Base-by-base conservation (phyloP, 2,113 vertebrate species). In the Ibidorhyncha struthersii region DNA sequence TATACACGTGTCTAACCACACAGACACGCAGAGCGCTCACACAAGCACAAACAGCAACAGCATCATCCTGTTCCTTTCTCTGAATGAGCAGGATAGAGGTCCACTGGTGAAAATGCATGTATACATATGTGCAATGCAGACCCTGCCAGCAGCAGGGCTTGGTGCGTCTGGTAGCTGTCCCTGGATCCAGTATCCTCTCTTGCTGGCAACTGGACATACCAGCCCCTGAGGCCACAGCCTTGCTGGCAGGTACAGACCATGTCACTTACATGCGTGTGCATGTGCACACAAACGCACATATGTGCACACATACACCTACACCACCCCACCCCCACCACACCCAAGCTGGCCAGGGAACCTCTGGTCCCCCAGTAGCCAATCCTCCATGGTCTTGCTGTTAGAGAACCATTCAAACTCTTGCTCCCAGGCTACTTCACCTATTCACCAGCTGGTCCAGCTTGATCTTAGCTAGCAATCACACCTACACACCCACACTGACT, bases 101-200 rank as follows among this genome's bases (percentile, higher is more conserved):
- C 5, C 8, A 5, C 19, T 29, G 9, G 8, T n/a, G 20, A 36
- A 63, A 71, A 55, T 4, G 6, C 10, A 4, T 12, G 6, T 32
- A 29, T 4, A 23, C 1, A 7, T 25, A 10, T 14, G 11, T 40
- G 15, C 17, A 52, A 22, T 10, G 30, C 8, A 41, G 16, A 74
- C 5, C 12, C 21, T 4, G 2, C 40, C 32, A 45, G 29, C 25
- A 32, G 14, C 6, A 12, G 8, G 7, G 6, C 5, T 43, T 25
- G 9, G 5, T 43, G 18, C 1, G 1, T 20, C 25, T 2, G 2
- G 2, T 9, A 61, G 8, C 19, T 43, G 19, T 9, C 58, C 11
- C 27, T 47, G n/a, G 16, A 25, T 38, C 9, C 23, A 36, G 18
- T 61, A 45, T 18, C 11, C 8, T 59, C n/a, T 70, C 10, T 15